Evolutionary conservation across 2,888 invertebrate species (phyloP).

Genomic region (Salpingus planirostris): DNA sequence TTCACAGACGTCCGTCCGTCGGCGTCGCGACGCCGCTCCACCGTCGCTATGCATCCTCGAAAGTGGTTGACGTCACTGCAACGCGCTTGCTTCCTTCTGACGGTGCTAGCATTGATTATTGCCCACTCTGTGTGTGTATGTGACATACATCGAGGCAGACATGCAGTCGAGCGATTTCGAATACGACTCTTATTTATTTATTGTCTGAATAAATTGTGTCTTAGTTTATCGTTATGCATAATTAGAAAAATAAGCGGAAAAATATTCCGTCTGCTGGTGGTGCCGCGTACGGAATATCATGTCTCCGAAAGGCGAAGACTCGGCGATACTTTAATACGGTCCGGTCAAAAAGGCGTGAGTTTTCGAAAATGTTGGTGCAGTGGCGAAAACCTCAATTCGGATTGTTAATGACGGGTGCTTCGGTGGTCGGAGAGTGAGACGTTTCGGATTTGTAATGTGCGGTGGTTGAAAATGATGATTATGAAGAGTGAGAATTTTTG

Average conservation of each 20-base stretch:
- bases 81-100: constrained; percentile 37
- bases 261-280: too few species aligned
- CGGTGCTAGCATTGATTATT: constrained; percentile 36
- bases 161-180: constrained; percentile 28
- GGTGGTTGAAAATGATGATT: constrained; percentile 7
- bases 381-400: too few species aligned
- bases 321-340: too few species aligned
- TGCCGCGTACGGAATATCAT: too few species aligned
- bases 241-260: neutral
- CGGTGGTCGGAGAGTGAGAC: neutral
- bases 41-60: constrained; percentile 16
- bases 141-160: constrained; percentile 27
- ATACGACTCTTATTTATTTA: constrained; percentile 30
- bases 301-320: too few species aligned
- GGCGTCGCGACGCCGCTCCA: constrained; percentile 14
- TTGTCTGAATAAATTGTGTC: too few species aligned
- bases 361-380: neutral
- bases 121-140: constrained; percentile 26
- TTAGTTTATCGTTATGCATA: too few species aligned
- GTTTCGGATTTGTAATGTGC: constrained; percentile 7
- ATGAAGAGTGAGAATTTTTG: constrained; percentile 13
- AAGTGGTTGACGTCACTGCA: constrained; percentile 38
- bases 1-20: too few species aligned
- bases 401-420: too few species aligned
- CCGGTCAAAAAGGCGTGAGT: too few species aligned